These are phyloP conservation scores for Bothrops jararaca DNA, from an alignment of 2,113 vertebrate species.

Conservation along the genomic window DNA sequence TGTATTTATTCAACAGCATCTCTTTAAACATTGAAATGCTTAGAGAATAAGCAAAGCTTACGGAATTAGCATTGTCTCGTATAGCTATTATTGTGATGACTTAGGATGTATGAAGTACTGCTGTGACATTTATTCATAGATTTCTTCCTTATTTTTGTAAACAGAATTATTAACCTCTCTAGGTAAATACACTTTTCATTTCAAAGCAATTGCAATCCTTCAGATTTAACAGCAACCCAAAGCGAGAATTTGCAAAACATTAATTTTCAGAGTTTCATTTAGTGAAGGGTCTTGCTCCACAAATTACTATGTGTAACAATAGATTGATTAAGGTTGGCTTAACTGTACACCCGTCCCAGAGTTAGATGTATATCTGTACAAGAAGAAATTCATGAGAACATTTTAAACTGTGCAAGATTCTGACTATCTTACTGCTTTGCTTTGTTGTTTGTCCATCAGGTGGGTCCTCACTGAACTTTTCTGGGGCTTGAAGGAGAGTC, in stretches of 20 bases:
- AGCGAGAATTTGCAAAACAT: neutral
- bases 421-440: neutral
- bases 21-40: conserved; percentile 29
- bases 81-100: conserved; percentile 9
- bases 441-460: neutral
- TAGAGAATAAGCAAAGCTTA: conserved; percentile 31
- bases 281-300: neutral
- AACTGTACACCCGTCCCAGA: neutral
- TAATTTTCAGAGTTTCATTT: neutral
- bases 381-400: neutral
- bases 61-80: conserved; percentile 15
- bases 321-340: neutral
- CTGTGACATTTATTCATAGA: conserved; percentile 2
- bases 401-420: neutral
- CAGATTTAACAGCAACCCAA: neutral
- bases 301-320: neutral
- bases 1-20: conserved; percentile 1
- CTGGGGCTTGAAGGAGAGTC: neutral
- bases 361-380: neutral
- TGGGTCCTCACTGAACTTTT: neutral
- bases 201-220: conserved; percentile 10
- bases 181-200: conserved; percentile 14
- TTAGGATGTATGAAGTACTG: conserved; percentile 4
- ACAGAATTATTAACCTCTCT: conserved; percentile 2
- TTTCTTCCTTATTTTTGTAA: conserved; percentile 15